Evolutionary conservation across 2,113 vertebrate species (phyloP).

Genomic region (Eulemur rufifrons): DNA sequence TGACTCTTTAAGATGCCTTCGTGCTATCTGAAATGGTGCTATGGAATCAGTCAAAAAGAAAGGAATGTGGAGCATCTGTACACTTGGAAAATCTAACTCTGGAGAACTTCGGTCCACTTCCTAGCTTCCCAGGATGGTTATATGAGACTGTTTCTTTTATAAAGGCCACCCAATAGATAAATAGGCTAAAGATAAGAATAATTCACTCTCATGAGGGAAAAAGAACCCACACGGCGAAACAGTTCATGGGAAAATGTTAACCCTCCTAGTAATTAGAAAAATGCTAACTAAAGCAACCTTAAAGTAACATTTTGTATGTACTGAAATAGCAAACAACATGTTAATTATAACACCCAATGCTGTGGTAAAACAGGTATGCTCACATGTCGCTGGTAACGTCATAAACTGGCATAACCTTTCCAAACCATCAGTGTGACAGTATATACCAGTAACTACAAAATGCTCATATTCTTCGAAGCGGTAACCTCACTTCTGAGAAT

Average conservation of each 20-base stretch:
- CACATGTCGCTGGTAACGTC: not conserved
- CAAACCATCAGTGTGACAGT: not conserved
- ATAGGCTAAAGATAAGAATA: not conserved
- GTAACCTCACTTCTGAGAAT: not conserved
- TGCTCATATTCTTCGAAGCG: not conserved
- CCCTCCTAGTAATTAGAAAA: not conserved
- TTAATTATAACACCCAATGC: not conserved
- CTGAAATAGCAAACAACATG: not conserved
- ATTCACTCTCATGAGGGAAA: not conserved
- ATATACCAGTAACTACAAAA: not conserved
- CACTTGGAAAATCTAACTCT: not conserved
- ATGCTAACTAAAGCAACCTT: not conserved
- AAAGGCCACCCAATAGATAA: not conserved
- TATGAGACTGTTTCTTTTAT: not conserved
- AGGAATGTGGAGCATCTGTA: too few species aligned
- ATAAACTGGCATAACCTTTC: not conserved
- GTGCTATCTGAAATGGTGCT: not conserved
- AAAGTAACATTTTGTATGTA: not conserved
- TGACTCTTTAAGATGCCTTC: accelerated
- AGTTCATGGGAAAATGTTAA: not conserved
- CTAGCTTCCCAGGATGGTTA: not conserved
- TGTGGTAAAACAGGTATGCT: not conserved
- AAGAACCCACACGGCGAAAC: not conserved
- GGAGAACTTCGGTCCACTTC: not conserved
- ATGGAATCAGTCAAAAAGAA: not conserved